Conservation (phyloP, 2,888 invertebrate genomes). For the Calameuta idolon region DNA sequence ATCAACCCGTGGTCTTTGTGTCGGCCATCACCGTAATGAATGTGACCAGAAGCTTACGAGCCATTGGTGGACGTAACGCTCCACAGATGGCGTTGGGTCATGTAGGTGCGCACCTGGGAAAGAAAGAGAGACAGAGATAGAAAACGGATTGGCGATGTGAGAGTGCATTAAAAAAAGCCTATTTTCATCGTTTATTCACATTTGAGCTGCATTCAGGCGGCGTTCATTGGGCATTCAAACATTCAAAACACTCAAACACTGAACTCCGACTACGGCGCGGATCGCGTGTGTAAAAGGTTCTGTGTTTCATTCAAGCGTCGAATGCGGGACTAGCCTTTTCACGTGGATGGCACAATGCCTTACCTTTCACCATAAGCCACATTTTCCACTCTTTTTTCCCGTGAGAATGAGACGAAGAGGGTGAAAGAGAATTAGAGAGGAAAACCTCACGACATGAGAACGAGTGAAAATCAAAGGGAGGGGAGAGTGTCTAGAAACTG, state of each 20-base stretch:
- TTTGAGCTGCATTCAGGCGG: conserved; percentile 20
- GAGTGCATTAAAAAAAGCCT: conserved; percentile 4
- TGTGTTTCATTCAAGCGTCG: not conserved
- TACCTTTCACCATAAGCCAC: not conserved
- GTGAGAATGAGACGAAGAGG: not conserved
- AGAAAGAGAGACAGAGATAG: not conserved
- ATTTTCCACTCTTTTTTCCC: not conserved
- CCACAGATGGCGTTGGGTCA: not conserved
- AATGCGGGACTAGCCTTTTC: not conserved
- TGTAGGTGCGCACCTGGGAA: not conserved
- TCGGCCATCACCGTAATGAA: conserved; percentile 55
- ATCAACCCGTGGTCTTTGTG: conserved; percentile 26
- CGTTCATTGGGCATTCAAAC: conserved; percentile 18
- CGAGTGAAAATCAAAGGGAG: not conserved
- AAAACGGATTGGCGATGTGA: not conserved
- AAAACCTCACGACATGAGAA: not conserved
- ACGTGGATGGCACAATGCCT: not conserved
- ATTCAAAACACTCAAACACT: conserved; percentile 1
- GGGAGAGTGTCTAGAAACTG: not conserved
- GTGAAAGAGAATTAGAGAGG: not conserved
- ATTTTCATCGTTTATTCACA: conserved; percentile 22
- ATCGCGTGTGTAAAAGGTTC: not conserved
- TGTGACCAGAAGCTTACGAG: conserved; percentile 8
- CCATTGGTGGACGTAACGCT: not conserved
- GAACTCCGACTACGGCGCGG: not conserved